Evolutionary conservation across 1,140 invertebrate species (phyloP), one percentile per base, ranked within the genome.

Genomic region (Brachionus sp.): DNA sequence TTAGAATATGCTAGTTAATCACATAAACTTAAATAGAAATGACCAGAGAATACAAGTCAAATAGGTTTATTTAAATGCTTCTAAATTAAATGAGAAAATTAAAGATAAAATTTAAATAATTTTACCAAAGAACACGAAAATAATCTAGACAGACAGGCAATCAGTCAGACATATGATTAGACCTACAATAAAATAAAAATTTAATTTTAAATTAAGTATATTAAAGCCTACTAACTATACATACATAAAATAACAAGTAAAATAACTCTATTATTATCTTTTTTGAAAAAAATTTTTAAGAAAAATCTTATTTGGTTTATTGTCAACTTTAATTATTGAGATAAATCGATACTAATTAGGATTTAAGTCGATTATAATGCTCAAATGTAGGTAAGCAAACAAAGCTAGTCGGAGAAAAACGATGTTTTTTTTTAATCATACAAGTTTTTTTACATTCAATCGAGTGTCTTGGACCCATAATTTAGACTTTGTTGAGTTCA

Each of bases 221-320:
- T n/a, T 46, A 46, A 46, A 19, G 7, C 6, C 39, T 42, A 57
- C 53, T 57, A 57, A 19, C 12, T 57, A n/a, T n/a, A 57, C 23
- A 66, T 37, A 66, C 44, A 46, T n/a, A 46, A 46, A 46, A 46
- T 23, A 66, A 33, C 64, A 66, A 33, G 25, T 37, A 33, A 66
- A 66, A 66, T 66, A 66, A 70, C 66, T 70, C 66, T 70, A 70
- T 70, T 70, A 39, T 70, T 70, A 70, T 70, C 66, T 39, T 70
- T 29, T 70, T 70, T 70, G 16, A 39, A 16, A 70, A 70, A 19
- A 5, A 57, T 57, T 57, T 57, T 57, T 39, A 2, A 70, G 37
- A 33, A 70, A 70, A 70, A 42, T 39, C 19, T 39, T 39, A 4
- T 39, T 70, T 39, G n/a, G 19, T 64, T 37, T 39, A 39, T 70